Evolutionary conservation across 2,888 invertebrate species (phyloP), one percentile per base, ranked within the genome.

Genomic region (Nymphalis c-album): DNA sequence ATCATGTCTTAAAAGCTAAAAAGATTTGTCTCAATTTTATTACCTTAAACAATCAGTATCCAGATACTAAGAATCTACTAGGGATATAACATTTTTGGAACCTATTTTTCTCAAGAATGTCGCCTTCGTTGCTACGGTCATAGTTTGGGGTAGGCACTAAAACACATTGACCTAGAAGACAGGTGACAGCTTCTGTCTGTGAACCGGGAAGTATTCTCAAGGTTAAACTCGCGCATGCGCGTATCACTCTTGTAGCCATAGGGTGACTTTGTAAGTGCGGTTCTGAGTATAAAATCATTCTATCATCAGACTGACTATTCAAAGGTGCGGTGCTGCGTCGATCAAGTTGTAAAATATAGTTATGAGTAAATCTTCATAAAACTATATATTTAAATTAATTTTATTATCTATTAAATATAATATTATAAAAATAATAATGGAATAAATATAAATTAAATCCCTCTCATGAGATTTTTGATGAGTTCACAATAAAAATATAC

Each of bases 181-280:
- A 83, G 82, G 82, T 85, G 85, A 80, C 83, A 80, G 79, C 73
- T 76, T 78, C 74, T 86, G 88, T 80, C 88, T 90, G 76, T 91
- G 90, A 91, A 91, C 91, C 90, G 87, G 91, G 90, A 91, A 90
- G 85, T 84, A 72, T 71, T 70, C 75, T 78, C 90, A 90, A 90
- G 91, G 91, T 85, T 79, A 88, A 80, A 75, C 8, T 75, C 65
- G 78, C 81, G 82, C 90, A 85, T 87, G 91, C 91, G 90, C 81
- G 57, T 50, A 69, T 22, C 17, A 70, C 13, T 26, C 47, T 72
- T 73, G 72, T 18, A 17, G 48, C 53, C 47, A n/a, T 70, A 73
- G 70, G 26, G 73, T 84, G 76, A 83, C 86, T 76, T 90, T 86
- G 83, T 70, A 72, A 35, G 53, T 73, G n/a, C 68, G 60, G 18